These are phyloP conservation scores for Trichoplax adhaerens DNA, from an alignment of 37 sponge, comb jelly and placozoan genomes.

Conservation along the genomic window DNA sequence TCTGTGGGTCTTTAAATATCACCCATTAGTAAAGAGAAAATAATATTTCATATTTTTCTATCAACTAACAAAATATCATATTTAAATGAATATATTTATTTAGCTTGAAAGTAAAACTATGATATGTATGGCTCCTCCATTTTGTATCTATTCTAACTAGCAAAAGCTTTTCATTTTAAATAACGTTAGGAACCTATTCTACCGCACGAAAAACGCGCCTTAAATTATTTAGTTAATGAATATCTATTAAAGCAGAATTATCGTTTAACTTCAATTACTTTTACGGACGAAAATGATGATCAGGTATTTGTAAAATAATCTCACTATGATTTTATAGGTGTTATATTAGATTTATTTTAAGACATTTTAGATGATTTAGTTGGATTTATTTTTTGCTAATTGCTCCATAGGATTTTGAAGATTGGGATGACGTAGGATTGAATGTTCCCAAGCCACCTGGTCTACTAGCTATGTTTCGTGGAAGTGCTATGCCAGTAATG, in stretches of 20 bases:
- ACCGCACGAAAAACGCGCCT: constrained; percentile 68
- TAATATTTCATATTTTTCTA: too few relatives aligned
- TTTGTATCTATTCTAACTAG: neutral
- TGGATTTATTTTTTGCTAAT: constrained; percentile 1
- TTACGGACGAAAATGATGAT: constrained; percentile 75
- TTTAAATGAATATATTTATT: too few relatives aligned
- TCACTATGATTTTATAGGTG: neutral
- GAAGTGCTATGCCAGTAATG: constrained; percentile 7
- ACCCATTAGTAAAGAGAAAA: too few relatives aligned
- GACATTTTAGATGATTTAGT: neutral
- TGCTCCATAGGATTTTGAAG: constrained; percentile 64
- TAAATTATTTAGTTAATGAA: constrained; percentile 79
- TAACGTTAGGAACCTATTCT: constrained; percentile 59
- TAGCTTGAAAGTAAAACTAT: too few relatives aligned
- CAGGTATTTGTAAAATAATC: constrained; percentile 29
- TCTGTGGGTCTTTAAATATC: too few relatives aligned
- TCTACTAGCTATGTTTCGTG: constrained; percentile 55
- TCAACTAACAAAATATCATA: too few relatives aligned
- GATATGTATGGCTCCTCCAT: too few relatives aligned
- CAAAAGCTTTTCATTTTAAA: neutral
- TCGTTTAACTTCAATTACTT: constrained; percentile 74
- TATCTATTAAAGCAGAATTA: constrained; percentile 54
- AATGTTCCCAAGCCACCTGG: constrained; percentile 80
- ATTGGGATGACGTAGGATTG: constrained; percentile 92
- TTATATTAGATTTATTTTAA: neutral